Conservation (phyloP, 1,140 invertebrate genomes). For the Trypoxylus dichotomus region DNA sequence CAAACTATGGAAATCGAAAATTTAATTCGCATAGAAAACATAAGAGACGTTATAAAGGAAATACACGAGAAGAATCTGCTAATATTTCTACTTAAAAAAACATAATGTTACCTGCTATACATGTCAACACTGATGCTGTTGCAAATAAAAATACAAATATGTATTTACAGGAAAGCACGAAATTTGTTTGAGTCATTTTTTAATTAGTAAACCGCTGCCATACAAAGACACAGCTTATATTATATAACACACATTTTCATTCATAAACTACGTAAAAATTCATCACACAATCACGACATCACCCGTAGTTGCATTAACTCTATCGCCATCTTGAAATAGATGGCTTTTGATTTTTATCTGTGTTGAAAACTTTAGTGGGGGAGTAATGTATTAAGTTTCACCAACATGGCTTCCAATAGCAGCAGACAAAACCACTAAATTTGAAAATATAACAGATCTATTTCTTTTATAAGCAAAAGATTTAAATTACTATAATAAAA, state of each 20-base stretch:
- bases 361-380: conserved; percentile 7
- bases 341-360: conserved; percentile 29
- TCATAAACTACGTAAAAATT: conserved; percentile 12
- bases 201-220: conserved; percentile 31
- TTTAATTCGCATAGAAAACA: not conserved
- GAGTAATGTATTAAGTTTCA: not conserved
- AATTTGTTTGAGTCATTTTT: conserved; percentile 43
- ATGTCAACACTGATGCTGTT: conserved; percentile 43
- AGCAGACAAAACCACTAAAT: not conserved
- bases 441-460: not conserved
- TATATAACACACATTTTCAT: conserved; percentile 34
- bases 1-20: not conserved
- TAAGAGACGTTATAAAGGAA: not conserved
- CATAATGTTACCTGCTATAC: conserved; percentile 45
- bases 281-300: conserved; percentile 25
- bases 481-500: no score
- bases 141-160: conserved; percentile 38
- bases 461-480: no score
- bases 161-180: conserved; percentile 40
- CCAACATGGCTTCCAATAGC: not conserved
- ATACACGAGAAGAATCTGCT: not conserved
- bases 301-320: not conserved
- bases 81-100: conserved; percentile 36
- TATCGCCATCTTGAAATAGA: conserved; percentile 28
- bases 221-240: conserved; percentile 34